Evolutionary conservation across 2,113 vertebrate species (phyloP), one percentile per base, ranked within the genome.

Genomic region (Crocuta crocuta): DNA sequence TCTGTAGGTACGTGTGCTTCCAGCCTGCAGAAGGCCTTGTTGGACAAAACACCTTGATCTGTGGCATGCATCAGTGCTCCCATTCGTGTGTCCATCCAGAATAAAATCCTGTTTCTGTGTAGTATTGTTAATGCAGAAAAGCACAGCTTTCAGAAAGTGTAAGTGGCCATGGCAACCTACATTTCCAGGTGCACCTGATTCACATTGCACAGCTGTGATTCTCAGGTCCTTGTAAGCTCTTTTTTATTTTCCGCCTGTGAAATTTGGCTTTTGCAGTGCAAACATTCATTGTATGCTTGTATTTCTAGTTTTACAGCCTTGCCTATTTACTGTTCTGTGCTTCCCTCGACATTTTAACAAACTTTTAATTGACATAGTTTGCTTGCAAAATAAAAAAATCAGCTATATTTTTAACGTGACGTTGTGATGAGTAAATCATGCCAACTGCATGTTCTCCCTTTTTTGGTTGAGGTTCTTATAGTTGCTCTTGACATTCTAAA

Each of bases 271-370:
- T 85, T 48, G 39, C 63, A 61, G 28, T 8, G 23, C 16, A 53
- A 16, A 8, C 35, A 21, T 89, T 68, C 28, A 17, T 11, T 13
- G 4, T 11, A n/a, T 55, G 65, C 53, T 66, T 45, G 21, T 17
- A 17, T 58, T 71, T 71, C 84, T 71, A 33, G 10, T 90, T 84
- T 96, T 84, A 50, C 45, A 70, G 15, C 71, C 73, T 81, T 96
- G 70, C 73, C 66, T 83, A 1, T 83, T 93, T 91, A 65, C 43
- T 74, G 48, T 89, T 19, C 48, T 35, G 15, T 83, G 82, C 50
- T 76, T 95, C 95, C 93, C 87, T 95, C 90, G 96, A 96, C 94
- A 84, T 61, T 94, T 92, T 79, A 95, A 97, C 85, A 91, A 80
- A 91, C 78, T 97, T 97, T 91, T 95, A 91, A 90, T 80, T 93